Conservation (phyloP, 2,888 invertebrate species). For the Thereva unica region DNA sequence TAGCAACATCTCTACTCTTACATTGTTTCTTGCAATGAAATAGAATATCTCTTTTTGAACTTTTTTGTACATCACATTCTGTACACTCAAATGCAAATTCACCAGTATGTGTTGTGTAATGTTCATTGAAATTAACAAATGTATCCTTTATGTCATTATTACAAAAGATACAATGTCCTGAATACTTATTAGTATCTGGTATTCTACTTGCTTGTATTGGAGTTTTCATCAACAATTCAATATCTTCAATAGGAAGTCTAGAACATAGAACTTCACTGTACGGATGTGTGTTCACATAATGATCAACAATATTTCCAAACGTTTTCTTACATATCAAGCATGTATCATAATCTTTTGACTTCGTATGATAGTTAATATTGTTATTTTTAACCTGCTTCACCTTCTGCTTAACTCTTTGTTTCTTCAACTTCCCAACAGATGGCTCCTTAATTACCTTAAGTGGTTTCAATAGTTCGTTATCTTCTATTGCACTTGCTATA, state of each 20-base stretch:
- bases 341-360: not conserved
- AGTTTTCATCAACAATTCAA: not conserved
- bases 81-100: constrained; percentile 24
- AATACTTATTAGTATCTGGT: not conserved
- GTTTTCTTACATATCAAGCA: constrained; percentile 15
- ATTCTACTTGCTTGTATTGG: not conserved
- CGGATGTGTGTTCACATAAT: constrained; percentile 12
- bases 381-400: not conserved
- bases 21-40: constrained; percentile 7
- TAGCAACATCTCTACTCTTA: not conserved
- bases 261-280: constrained; percentile 11
- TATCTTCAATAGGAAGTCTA: not conserved
- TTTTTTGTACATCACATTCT: constrained; percentile 2
- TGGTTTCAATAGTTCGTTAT: constrained; percentile 9
- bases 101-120: constrained; percentile 22
- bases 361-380: constrained; percentile 10
- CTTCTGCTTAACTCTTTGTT: not conserved
- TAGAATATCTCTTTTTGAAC: not conserved
- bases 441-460: not conserved
- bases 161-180: constrained; percentile 10
- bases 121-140: constrained; percentile 16
- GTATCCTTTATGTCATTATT: not conserved
- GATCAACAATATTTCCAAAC: not conserved
- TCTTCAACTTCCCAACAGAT: not conserved
- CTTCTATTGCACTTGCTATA: not conserved